A percentile compares a stretch with the other conserved stretches of the same genome.
Conservation (phyloP, 2,888 invertebrate genomes). For the Nycteola revayana region DNA sequence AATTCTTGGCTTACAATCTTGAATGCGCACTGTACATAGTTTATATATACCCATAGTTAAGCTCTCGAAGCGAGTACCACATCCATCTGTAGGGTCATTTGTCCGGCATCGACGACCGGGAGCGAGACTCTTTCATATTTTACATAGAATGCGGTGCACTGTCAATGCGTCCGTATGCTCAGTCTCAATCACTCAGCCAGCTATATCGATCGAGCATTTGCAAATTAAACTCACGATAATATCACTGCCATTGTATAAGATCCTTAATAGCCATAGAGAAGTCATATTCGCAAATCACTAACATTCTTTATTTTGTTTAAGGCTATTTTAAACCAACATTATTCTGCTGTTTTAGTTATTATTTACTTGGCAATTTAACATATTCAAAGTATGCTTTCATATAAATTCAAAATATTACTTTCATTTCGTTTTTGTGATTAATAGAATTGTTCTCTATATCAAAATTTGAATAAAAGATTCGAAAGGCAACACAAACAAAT, state of each 20-base stretch:
- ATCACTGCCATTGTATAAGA: conserved; percentile 40
- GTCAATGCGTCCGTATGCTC: conserved; percentile 62
- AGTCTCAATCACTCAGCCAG: conserved; percentile 71
- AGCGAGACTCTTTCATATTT: conserved; percentile 72
- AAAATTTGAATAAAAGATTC: conserved; percentile 34
- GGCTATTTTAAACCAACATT: conserved; percentile 15
- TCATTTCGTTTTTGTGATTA: conserved; percentile 20
- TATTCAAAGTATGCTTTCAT: conserved; percentile 9
- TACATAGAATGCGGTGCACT: conserved; percentile 75
- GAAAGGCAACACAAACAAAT: conserved; percentile 42
- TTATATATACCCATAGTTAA: conserved; percentile 29
- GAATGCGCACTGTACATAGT: conserved; percentile 9
- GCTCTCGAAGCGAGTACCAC: conserved; percentile 45
- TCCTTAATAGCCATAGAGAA: conserved; percentile 37
- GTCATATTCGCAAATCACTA: conserved; percentile 31
- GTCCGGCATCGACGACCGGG: conserved; percentile 38
- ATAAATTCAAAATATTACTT: conserved; percentile 14
- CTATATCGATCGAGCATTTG: conserved; percentile 62
- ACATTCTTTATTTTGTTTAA: conserved; percentile 27
- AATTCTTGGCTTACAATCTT: conserved; percentile 13
- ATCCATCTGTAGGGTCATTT: conserved; percentile 49
- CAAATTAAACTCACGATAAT: conserved; percentile 68
- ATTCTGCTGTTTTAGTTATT: conserved; percentile 16
- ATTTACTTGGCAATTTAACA: conserved; percentile 15
- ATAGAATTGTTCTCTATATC: conserved; percentile 17